Evolutionary conservation across 2,113 vertebrate genomes (phyloP).

Genomic region (Cnemophilus loriae): DNA sequence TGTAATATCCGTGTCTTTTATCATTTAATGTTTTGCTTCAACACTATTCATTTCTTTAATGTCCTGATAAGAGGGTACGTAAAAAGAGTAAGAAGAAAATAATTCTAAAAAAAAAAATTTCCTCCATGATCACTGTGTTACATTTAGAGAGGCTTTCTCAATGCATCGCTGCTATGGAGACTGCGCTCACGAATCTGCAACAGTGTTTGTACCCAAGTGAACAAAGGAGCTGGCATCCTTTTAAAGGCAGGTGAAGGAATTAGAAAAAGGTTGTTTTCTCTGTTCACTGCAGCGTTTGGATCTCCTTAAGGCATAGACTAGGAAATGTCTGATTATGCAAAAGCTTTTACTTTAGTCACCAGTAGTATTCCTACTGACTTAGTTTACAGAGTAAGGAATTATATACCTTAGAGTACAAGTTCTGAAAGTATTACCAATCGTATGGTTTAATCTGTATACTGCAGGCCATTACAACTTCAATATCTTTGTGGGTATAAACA

Average conservation of each 20-base stretch:
- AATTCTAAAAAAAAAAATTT: not conserved
- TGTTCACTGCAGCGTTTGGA: not conserved
- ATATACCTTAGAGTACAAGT: not conserved
- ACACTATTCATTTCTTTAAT: not conserved
- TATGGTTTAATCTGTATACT: not conserved
- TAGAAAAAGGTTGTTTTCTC: not conserved
- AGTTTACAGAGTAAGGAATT: not conserved
- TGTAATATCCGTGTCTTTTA: not conserved
- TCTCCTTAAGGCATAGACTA: not conserved
- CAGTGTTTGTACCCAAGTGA: not conserved
- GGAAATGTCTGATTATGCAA: not conserved
- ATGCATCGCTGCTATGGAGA: not conserved
- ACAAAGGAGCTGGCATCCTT: not conserved
- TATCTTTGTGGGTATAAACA: not conserved
- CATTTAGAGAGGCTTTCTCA: not conserved
- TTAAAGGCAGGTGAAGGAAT: not conserved
- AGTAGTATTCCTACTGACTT: not conserved
- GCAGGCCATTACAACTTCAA: not conserved
- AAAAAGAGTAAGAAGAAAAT: not conserved
- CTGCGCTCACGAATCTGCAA: not conserved
- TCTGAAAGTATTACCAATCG: not conserved
- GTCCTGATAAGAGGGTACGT: not conserved
- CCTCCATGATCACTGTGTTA: fast-evolving
- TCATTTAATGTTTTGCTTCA: not conserved
- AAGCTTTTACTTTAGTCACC: not conserved